These are phyloP conservation scores for Vombatus ursinus DNA, from an alignment of 2,113 vertebrate species.

Conservation along the genomic window DNA sequence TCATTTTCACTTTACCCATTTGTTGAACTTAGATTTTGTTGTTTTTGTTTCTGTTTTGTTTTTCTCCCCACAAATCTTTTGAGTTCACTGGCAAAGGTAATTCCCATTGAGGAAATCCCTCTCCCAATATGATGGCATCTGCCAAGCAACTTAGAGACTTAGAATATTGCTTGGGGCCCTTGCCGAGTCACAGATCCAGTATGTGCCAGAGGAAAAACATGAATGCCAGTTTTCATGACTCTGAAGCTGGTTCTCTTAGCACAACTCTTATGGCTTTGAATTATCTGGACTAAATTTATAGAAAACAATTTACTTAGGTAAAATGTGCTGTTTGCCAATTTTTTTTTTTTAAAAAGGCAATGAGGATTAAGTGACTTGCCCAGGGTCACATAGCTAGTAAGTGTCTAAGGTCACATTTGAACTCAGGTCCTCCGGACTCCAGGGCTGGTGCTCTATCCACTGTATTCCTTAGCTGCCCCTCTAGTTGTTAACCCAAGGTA, in stretches of 20 bases:
- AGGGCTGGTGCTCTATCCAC: no score
- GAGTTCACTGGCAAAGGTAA: not conserved
- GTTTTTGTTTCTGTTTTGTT: not conserved
- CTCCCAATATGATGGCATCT: not conserved
- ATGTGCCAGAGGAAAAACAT: not conserved
- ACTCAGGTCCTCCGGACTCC: no score
- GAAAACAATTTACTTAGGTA: not conserved
- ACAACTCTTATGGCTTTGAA: not conserved
- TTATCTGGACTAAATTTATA: not conserved
- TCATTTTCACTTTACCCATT: not conserved
- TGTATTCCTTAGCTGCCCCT: no score
- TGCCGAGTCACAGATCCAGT: not conserved
- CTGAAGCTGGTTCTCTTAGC: not conserved
- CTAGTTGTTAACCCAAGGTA: no score
- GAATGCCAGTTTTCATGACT: not conserved
- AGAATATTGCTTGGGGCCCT: not conserved
- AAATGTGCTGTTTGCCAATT: not conserved
- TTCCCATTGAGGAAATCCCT: not conserved
- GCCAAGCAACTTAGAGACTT: not conserved
- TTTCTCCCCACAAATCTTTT: not conserved
- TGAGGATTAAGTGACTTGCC: not conserved
- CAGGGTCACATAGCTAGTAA: not conserved
- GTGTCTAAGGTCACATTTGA: not conserved
- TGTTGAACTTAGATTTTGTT: not conserved
- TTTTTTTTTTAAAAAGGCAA: not conserved